Evolutionary conservation across 2,113 vertebrate species (phyloP), one percentile per base, ranked within the genome.

Genomic region (Channa argus): DNA sequence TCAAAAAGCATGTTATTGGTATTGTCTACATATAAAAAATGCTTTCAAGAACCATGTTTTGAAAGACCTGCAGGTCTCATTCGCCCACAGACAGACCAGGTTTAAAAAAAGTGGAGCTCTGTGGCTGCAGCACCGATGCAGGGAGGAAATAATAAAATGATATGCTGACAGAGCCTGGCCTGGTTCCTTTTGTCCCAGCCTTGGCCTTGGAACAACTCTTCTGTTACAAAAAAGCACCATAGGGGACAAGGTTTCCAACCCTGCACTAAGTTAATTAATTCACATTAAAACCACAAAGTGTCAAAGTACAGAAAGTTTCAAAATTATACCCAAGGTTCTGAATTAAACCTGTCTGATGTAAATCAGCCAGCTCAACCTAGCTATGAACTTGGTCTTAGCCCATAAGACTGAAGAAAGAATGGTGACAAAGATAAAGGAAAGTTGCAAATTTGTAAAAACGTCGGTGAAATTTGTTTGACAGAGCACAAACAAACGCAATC

Each of bases 101-200:
- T 54, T 41, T 2, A 36, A 13, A 59, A 15, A 10, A 39, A 39
- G 2, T 5, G 33, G 34, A 63, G 50, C 37, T 41, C 8, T 8
- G 12, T 43, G 14, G 43, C 15, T 51, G 36, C 47, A 50, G 46
- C 47, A 71, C n/a, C 11, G 37, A 63, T 2, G 2, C 41, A 52
- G 37, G 45, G 9, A 13, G 6, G 12, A 66, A 24, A 77, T 67
- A 45, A 74, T 83, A 64, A 70, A 37, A 10, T 41, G 38, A n/a
- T 56, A 37, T 46, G 36, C 24, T 36, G 66, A 67, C 12, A 43
- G 36, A 77, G 41, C 5, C 37, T 34, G 63, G 33, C 12, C 43
- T 14, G 47, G 33, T 69, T 54, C 52, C 51, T 13, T 52, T 37
- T 6, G 39, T 44, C 24, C 37, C 41, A 33, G 1, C 38, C 11